phyloP scores from a whole-genome alignment of 1,140 invertebrate species.

The Aphaenogaster rudis region DNA sequence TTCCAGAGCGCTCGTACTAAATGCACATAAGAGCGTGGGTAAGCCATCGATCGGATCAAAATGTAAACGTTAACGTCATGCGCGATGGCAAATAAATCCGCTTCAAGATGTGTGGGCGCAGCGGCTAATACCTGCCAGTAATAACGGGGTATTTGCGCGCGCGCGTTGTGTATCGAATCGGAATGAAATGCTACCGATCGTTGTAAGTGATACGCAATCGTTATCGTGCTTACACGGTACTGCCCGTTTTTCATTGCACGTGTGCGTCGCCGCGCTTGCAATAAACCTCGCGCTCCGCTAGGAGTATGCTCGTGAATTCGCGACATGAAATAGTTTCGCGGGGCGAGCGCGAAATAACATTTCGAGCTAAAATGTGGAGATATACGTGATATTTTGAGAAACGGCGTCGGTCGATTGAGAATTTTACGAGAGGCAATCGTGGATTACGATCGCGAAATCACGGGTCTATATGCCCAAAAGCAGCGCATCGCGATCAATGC shows the following conservation, averaged over 20 bases:
- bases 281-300: conserved; percentile 41
- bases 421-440: background rate
- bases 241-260: conserved; percentile 40
- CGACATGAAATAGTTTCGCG: conserved; percentile 42
- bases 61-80: conserved; percentile 36
- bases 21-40: conserved; percentile 13
- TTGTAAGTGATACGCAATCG: conserved; percentile 47
- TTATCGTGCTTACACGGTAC: conserved; percentile 48
- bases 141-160: conserved; percentile 37
- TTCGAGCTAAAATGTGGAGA: conserved; percentile 11
- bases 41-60: conserved; percentile 38
- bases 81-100: conserved; percentile 40
- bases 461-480: background rate
- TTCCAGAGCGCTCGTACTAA: background rate
- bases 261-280: conserved; percentile 30
- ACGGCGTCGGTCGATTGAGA: background rate
- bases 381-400: conserved; percentile 28
- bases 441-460: background rate
- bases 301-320: conserved; percentile 13
- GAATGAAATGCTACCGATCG: conserved; percentile 57
- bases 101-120: background rate
- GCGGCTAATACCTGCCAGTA: conserved; percentile 37
- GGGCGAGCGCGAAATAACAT: conserved; percentile 27
- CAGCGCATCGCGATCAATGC: background rate
- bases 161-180: conserved; percentile 25